These are phyloP conservation scores for Gymnocheta viridis DNA, from an alignment of 2,888 invertebrate species.

Conservation along the genomic window DNA sequence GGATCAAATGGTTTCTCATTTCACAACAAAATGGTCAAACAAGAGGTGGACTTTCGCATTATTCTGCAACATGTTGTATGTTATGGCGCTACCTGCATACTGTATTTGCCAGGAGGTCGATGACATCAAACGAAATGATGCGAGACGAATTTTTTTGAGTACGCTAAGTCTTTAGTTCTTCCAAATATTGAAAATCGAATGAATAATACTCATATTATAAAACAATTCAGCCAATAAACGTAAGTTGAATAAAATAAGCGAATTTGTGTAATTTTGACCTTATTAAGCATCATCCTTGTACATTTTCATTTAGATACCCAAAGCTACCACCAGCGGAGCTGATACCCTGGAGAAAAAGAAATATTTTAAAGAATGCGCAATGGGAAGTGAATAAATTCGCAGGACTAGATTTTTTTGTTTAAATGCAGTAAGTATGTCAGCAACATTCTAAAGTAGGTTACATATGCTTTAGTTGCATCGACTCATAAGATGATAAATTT, in stretches of 20 bases:
- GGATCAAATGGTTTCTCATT: constrained; percentile 12
- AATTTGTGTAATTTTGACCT: neutral
- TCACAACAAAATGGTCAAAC: neutral
- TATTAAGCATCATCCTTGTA: neutral
- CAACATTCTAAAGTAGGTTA: neutral
- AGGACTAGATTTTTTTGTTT: constrained; percentile 7
- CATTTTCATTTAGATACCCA: neutral
- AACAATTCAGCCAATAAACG: neutral
- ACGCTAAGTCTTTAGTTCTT: neutral
- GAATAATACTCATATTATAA: neutral
- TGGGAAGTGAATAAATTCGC: neutral
- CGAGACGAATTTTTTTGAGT: neutral
- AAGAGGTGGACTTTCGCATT: neutral
- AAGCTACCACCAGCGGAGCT: neutral
- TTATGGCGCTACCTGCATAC: too few species aligned
- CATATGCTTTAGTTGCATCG: too few species aligned
- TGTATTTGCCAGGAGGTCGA: neutral
- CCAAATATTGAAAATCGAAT: constrained; percentile 5
- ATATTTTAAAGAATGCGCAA: neutral
- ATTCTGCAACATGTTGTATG: constrained; percentile 13
- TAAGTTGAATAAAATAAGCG: neutral
- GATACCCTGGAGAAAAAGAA: neutral
- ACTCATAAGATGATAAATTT: too few species aligned
- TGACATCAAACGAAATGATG: neutral
- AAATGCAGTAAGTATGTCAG: constrained; percentile 11